Base-by-base conservation (phyloP, 2,888 invertebrate genomes). In the Glyphotaelius pellucidus region DNA sequence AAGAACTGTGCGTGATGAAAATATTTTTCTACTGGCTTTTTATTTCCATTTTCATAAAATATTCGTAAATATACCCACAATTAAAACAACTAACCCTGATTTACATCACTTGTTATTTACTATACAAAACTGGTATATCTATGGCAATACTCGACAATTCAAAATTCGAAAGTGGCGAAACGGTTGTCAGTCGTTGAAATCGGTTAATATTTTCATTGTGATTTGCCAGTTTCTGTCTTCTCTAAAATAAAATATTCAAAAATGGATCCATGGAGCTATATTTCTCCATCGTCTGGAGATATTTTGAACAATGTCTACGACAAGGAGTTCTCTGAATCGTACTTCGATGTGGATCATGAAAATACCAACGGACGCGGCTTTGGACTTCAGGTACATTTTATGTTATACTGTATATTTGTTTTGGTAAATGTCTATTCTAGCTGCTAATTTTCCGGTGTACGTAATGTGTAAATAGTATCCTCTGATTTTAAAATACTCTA, bases 181-280 rank as follows among this genome's bases (percentile, higher is more conserved):
- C 91, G 91, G 91, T 91, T 91, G 87, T 88, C 87, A 88, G 32
- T 88, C 79, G 80, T 80, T 81, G 25, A 67, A 89, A 89, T 89
- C 88, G 80, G 88, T 89, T 89, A 88, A 79, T 89, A 79, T 31
- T 89, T 79, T 67, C 32, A 12, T n/a, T 86, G 38, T 14, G 30
- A 3, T 86, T 30, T n/a, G 67, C 67, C 25, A 67, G 25, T 25
- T 67, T 25, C 52, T 67, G 52, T 67, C 52, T n/a, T 67, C 25
- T 67, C 25, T 67, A n/a, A 67, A 67, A 25, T n/a, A 25, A 67
- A 67, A n/a, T 25, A 7, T 67, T n/a, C 9, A 9, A 9, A 42
- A 31, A 93, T 93, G 93, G 93, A 93, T 90, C 84, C 92, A 67
- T 93, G 90, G 90, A 90, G 81, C 79, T 93, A 80, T 67, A 91